These are phyloP conservation scores for Bombus superbus DNA, from an alignment of 1,140 invertebrate genomes.

Conservation along the genomic window DNA sequence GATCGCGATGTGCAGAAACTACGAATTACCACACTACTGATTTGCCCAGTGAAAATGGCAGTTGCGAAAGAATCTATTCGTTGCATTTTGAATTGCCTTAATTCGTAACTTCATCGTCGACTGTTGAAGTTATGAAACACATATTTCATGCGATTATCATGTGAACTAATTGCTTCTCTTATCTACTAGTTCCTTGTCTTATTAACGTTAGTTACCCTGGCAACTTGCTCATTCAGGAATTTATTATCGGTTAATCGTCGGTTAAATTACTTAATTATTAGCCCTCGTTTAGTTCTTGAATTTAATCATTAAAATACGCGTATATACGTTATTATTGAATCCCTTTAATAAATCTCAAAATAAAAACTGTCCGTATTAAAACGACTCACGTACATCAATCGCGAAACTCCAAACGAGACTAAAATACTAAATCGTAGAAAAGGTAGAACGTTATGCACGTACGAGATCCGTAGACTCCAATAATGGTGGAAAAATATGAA, in stretches of 20 bases:
- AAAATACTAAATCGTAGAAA: background rate
- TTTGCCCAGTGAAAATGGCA: background rate
- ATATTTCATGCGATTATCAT: no score
- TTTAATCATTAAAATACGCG: background rate
- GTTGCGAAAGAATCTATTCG: background rate
- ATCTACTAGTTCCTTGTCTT: no score
- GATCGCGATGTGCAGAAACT: background rate
- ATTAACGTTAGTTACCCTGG: no score
- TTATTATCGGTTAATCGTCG: no score
- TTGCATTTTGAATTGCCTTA: background rate
- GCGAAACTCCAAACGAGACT: background rate
- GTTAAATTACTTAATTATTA: no score
- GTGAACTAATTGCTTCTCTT: no score
- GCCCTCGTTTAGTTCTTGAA: no score
- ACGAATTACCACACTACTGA: background rate
- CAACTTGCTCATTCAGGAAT: no score
- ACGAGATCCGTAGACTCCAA: background rate
- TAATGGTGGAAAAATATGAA: background rate
- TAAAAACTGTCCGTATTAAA: conserved; percentile 14
- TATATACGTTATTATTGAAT: background rate
- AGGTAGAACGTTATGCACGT: background rate
- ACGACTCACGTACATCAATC: conserved; percentile 14
- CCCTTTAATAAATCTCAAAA: background rate
- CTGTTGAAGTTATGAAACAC: no score
- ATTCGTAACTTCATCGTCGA: no score